phyloP scores from a whole-genome alignment of 1,140 invertebrate genomes.

The Dendrolimus punctatus region DNA sequence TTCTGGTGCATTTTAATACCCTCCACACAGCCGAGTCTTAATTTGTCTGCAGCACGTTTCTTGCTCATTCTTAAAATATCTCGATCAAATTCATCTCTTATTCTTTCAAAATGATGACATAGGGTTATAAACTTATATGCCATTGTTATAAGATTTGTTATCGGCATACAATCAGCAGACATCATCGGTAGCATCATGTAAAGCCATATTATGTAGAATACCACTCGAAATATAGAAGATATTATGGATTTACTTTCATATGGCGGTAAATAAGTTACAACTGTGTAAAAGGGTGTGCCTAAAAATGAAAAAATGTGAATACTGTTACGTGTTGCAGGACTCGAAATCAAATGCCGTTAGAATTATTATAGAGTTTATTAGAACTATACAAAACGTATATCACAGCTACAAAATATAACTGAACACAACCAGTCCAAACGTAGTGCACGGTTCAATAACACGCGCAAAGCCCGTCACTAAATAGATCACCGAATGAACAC shows the following conservation, averaged over 20 bases:
- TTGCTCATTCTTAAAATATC: slow-evolving; percentile 23
- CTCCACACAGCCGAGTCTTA: slow-evolving; percentile 37
- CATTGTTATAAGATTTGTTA: slow-evolving; percentile 53
- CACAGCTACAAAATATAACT: not conserved
- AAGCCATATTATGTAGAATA: slow-evolving; percentile 55
- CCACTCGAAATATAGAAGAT: slow-evolving; percentile 36
- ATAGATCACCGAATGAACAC: too few relatives aligned
- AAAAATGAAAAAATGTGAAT: slow-evolving; percentile 14
- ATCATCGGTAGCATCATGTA: slow-evolving; percentile 66
- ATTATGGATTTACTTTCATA: slow-evolving; percentile 36
- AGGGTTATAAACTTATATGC: slow-evolving; percentile 49
- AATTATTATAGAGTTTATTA: too few relatives aligned
- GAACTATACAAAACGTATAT: not conserved
- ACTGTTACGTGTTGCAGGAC: too few relatives aligned
- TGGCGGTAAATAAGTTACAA: slow-evolving; percentile 49
- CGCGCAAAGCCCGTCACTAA: too few relatives aligned
- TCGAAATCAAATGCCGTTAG: too few relatives aligned
- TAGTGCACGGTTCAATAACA: too few relatives aligned
- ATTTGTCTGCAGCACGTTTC: slow-evolving; percentile 22
- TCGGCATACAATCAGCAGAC: slow-evolving; percentile 56
- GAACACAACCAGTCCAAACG: too few relatives aligned
- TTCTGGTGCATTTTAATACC: slow-evolving; percentile 56
- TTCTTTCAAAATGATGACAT: slow-evolving; percentile 36
- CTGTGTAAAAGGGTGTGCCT: slow-evolving; percentile 56
- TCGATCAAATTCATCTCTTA: slow-evolving; percentile 33